Base-by-base conservation (phyloP, 2,797 vertebrate genomes). In the Urophycis tenuis region DNA sequence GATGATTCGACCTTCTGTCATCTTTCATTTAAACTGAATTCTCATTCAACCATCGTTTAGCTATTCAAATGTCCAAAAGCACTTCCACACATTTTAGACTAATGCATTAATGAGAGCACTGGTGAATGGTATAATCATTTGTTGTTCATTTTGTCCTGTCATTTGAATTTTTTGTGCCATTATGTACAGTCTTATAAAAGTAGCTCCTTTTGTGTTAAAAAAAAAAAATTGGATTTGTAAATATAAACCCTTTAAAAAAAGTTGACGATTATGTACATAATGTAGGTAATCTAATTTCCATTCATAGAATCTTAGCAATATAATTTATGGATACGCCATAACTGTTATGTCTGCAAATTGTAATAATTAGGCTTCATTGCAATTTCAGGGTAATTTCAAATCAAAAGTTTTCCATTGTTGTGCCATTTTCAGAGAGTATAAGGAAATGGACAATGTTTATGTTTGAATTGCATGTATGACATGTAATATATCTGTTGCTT, bases 241-340 rank as follows among this genome's bases (percentile, higher is more conserved):
- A 96, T 96, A 95, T 77, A 79, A 77, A 84, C 78, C 77, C 90
- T 89, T 91, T 90, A 87, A 90, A 86, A 90, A 92, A 88, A 90
- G 88, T 92, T 81, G 75, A 41, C 88, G 87, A 90, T 88, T 83
- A 84, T 91, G 93, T 94, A 91, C 90, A 95, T 93, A 90, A 41
- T 89, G 79, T 85, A 86, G 88, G 85, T 93, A 92, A 91, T 87
- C 81, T 86, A 90, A 90, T 89, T 85, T 89, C 89, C 93, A 93
- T 94, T 94, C 91, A 88, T 92, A 92, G 89, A 93, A 92, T 93
- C 92, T 92, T 90, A 95, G 90, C 91, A 91, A 92, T 91, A 92
- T 93, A 92, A 94, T 93, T 94, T 94, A 95, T 94, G 87, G 92
- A 93, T 91, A 94, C 94, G 95, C 95, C 96, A 98, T 97, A 96